Evolutionary conservation across 2,113 vertebrate species (phyloP), one percentile per base, ranked within the genome.

Genomic region (Chunga burmeisteri): DNA sequence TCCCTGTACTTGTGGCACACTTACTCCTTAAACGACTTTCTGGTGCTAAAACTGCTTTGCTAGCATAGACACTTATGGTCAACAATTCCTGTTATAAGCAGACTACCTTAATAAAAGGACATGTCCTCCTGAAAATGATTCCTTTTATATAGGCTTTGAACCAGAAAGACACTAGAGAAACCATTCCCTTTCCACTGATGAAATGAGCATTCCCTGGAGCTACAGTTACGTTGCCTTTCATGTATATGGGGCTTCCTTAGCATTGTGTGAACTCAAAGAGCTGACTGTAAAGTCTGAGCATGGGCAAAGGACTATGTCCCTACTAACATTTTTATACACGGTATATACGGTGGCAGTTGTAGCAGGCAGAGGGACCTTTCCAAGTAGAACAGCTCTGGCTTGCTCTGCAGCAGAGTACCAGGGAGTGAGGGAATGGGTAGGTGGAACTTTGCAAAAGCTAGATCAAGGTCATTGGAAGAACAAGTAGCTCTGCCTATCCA

Each of bases 51-150:
- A n/a, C 11, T 19, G 20, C 10, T 80, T 75, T 80, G 25, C 62
- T 88, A 61, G 18, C 8, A n/a, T 26, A 47, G 14, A 42, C 61
- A 29, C 22, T 63, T 71, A 34, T 0, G 2, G 25, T 34, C 22
- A 86, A 83, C 18, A 67, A 36, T 26, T 71, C 12, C 61, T 50
- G 10, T 70, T 91, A 58, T 9, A 61, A 81, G 52, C 13, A 56
- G 20, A 38, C 30, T 47, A 50, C 11, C 4, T 65, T 55, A 81
- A 49, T 49, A 63, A 68, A 78, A 62, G 36, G 13, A 10, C 30
- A 23, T 0, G 1, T 40, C 34, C 16, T 49, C 16, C 47, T 67
- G 25, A 72, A 68, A 90, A 82, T 6, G 0, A 18, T 16, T 70
- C 29, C 7, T 90, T 75, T 66, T n/a, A 56, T 22, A 38, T 5